Percentiles rank a stretch among this genome's conserved stretches.
These are phyloP conservation scores for Physocephala rufipes DNA, from an alignment of 2,888 invertebrate genomes.

Conservation along the genomic window DNA sequence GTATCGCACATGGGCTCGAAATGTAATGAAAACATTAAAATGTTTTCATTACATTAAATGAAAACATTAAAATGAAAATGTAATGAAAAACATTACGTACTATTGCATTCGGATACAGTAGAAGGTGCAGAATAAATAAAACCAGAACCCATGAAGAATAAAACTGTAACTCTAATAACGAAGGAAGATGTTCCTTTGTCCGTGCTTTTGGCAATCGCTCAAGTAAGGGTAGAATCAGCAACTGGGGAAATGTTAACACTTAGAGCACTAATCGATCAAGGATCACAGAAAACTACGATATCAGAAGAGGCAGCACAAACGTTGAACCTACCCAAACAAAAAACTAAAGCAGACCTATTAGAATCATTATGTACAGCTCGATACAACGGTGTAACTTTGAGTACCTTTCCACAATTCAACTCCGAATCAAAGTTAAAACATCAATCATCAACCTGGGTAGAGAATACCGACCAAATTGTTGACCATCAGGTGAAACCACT, in stretches of 20 bases:
- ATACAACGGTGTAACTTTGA: too few species aligned
- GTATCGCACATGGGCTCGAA: not conserved
- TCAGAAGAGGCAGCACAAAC: constrained; percentile 38
- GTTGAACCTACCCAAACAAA: constrained; percentile 27
- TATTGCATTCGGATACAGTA: not conserved
- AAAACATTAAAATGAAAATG: not conserved
- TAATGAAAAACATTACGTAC: not conserved
- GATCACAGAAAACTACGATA: constrained; percentile 37
- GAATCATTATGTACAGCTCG: not conserved
- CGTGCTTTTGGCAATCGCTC: constrained; percentile 28
- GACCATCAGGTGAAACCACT: too few species aligned
- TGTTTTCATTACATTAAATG: constrained; percentile 8
- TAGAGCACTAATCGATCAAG: constrained; percentile 38
- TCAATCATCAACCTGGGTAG: too few species aligned
- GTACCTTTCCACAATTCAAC: too few species aligned
- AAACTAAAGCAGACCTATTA: constrained; percentile 25
- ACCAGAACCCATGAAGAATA: not conserved
- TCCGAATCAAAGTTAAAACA: too few species aligned
- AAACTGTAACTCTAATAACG: constrained; percentile 20
- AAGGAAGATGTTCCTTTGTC: constrained; percentile 15
- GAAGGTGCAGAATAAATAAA: not conserved
- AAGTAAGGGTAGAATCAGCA: constrained; percentile 34
- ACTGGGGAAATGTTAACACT: constrained; percentile 33
- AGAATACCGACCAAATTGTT: too few species aligned
- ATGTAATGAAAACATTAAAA: not conserved